Base-by-base conservation (phyloP, 2,888 invertebrate species). In the Sminthurinus aureus region DNA sequence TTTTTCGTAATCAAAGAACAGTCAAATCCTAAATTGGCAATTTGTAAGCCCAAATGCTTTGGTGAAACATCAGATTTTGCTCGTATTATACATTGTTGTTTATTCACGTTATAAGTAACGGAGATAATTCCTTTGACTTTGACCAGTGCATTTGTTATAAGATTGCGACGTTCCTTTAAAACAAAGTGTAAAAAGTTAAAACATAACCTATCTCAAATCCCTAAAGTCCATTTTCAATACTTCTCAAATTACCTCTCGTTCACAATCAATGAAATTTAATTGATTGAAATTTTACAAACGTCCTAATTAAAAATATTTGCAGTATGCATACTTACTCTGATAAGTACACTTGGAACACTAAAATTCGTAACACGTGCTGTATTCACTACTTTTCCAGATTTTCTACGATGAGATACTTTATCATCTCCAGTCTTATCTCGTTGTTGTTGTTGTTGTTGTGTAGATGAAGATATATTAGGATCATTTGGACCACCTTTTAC, bases 101-200 rank as follows among this genome's bases (percentile, higher is more conserved):
- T 86, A 18, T 85, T 84, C 24, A 84, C 69, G 69, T 87, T 85
- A 51, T 84, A 88, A 1, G 88, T 87, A 6, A 88, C 84, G 0
- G 88, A 88, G 24, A 88, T 84, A 20, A 87, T 85, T 66, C 87
- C 88, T 52, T 84, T 80, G 8, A 87, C 81, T 18, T 82, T 84
- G 2, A 87, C 86, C 24, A 88, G 73, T 12, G 84, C 83, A 12
- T 82, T 69, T 0, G 87, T 86, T 6, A 88, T 85, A n/a, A 74
- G 67, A 50, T 80, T 20, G n/a, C 88, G 81, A 4, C 84, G 81
- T 6, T 66, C 58, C 81, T 79, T 73, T 84, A 86, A n/a, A 26
- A 18, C 51, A 71, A 64, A 71, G 11, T 26, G 74, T 26, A 22
- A 13, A 74, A 64, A 74, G 11, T 26, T 74, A 74, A 18, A 79